Percentiles rank a stretch among this genome's conserved stretches.
Evolutionary conservation across 1,140 invertebrate species (phyloP).

Genomic region (Dinoponera quadriceps): DNA sequence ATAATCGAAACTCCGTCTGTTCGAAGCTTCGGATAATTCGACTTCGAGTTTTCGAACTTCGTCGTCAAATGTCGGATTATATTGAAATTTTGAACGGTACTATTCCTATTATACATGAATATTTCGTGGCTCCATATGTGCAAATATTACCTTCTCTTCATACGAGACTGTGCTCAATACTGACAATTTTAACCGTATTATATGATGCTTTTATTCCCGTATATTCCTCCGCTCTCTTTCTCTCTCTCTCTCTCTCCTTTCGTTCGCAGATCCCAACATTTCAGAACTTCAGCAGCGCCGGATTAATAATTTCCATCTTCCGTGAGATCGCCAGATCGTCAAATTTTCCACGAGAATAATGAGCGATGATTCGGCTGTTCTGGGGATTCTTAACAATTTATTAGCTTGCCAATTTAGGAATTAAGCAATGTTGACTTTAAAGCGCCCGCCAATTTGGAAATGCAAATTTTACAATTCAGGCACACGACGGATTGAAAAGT

Average conservation of each 20-base stretch:
- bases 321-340: not conserved
- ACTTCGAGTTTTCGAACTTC: too few relatives aligned
- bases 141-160: too few relatives aligned
- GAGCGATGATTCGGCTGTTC: slow-evolving; percentile 4
- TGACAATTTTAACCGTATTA: not conserved
- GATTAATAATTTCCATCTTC: slow-evolving; percentile 5
- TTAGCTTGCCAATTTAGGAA: slow-evolving; percentile 20
- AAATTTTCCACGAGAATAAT: slow-evolving; percentile 1
- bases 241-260: not conserved
- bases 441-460: not conserved
- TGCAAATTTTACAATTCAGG: slow-evolving; percentile 10
- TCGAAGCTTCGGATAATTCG: too few relatives aligned
- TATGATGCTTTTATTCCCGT: not conserved
- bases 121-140: too few relatives aligned
- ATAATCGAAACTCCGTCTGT: too few relatives aligned
- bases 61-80: too few relatives aligned
- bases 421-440: slow-evolving; percentile 22
- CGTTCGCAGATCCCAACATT: not conserved
- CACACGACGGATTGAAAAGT: slow-evolving; percentile 20
- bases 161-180: too few relatives aligned
- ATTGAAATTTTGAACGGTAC: too few relatives aligned
- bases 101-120: too few relatives aligned
- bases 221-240: too few relatives aligned
- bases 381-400: slow-evolving; percentile 29
- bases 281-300: not conserved